phyloP scores from a whole-genome alignment of 1,140 invertebrate genomes.

The Conus ventricosus region DNA sequence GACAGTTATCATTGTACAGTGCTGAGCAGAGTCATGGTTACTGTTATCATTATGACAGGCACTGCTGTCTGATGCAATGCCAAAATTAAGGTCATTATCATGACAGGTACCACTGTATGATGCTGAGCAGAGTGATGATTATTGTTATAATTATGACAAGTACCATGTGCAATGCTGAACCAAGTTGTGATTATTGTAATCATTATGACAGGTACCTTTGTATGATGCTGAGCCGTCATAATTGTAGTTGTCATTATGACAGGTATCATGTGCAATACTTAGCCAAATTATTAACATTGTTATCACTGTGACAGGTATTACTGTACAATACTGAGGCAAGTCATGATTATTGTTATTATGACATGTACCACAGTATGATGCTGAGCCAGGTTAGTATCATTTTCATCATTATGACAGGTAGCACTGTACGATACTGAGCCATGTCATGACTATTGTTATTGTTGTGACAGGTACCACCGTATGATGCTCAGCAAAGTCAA shows the following conservation, averaged over 20 bases:
- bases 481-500: slow-evolving; percentile 74
- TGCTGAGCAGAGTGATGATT: slow-evolving; percentile 51
- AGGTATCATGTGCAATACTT: too few relatives aligned
- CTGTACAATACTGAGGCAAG: slow-evolving; percentile 63
- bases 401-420: slow-evolving; percentile 60
- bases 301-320: slow-evolving; percentile 25
- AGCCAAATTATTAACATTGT: too few relatives aligned
- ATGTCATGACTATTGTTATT: slow-evolving; percentile 60
- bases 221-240: too few relatives aligned
- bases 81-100: too few relatives aligned
- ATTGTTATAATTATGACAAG: too few relatives aligned
- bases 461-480: slow-evolving; percentile 63
- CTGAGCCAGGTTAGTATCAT: slow-evolving; percentile 72
- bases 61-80: too few relatives aligned
- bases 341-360: neutral
- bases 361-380: slow-evolving; percentile 59
- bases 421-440: slow-evolving; percentile 66
- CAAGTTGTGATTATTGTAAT: too few relatives aligned
- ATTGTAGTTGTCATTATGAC: too few relatives aligned
- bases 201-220: too few relatives aligned
- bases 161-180: too few relatives aligned
- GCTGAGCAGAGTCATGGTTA: neutral
- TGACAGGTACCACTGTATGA: slow-evolving; percentile 56
- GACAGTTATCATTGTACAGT: neutral
- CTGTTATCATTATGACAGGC: too few relatives aligned